Base-by-base conservation (phyloP, 2,113 vertebrate species). In the Prochilodus magdalenae region DNA sequence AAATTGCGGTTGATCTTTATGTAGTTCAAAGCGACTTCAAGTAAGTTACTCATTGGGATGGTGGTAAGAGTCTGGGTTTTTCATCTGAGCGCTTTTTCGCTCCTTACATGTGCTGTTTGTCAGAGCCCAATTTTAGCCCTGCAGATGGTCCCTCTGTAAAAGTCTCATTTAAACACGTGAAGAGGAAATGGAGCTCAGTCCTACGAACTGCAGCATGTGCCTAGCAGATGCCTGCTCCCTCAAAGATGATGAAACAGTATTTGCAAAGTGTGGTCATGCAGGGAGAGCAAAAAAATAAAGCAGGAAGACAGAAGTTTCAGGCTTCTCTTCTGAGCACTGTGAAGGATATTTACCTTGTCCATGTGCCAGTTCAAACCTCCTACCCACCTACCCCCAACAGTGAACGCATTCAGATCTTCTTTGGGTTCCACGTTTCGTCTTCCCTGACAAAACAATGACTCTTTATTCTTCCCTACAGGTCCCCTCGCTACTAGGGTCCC, bases 151-250 rank as follows among this genome's bases (percentile, higher is more conserved):
- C 71, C 20, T 53, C 36, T 62, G 12, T 57, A 70, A 71, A 29
- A 36, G 47, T 44, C 53, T 33, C 47, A 75, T 81, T 71, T 71
- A 59, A 79, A 82, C 75, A 79, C 69, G 33, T 67, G 47, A 66
- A 75, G 62, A 59, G 77, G 53, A 40, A 76, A 70, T 63, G 69
- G 24, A 12, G 63, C 60, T 36, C 65, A 63, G 40, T 57, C 20
- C 24, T 59, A 30, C 36, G 57, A 69, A 62, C 67, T 65, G 26
- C 53, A 82, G 72, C 87, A 92, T 89, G 75, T 92, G 91, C 88
- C 33, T 73, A 53, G 51, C 91, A 91, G 86, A 90, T 91, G 91
- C 60, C 33, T 77, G 24, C 81, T 89, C 5, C 81, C 62, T 88
- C 79, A 51, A 77, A 85, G 84, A 83, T 77, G 60, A 86, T 79